phyloP scores from a whole-genome alignment of 2,888 invertebrate species.

The Ischnura elegans region DNA sequence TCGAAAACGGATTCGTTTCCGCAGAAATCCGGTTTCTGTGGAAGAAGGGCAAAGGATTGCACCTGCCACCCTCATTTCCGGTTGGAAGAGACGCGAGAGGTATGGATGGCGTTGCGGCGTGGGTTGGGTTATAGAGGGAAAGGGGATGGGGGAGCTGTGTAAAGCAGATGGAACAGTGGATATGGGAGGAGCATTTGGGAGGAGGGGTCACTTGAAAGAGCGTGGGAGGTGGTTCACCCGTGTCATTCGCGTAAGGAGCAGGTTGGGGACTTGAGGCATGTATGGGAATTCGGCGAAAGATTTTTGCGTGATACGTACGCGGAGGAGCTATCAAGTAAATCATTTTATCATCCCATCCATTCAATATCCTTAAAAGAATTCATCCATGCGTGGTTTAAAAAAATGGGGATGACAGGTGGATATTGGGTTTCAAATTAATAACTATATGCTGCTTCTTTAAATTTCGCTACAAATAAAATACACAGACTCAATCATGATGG shows the following conservation, averaged over 20 bases:
- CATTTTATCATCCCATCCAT: no score
- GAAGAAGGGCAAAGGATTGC: slow-evolving; percentile 54
- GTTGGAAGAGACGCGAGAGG: slow-evolving; percentile 34
- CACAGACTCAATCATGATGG: no score
- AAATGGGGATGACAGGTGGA: no score
- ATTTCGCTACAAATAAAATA: no score
- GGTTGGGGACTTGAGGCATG: neutral
- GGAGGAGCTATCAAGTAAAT: neutral
- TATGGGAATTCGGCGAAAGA: neutral
- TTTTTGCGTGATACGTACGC: neutral
- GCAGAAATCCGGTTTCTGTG: slow-evolving; percentile 48
- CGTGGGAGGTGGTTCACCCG: slow-evolving; percentile 48
- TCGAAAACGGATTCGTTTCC: slow-evolving; percentile 51
- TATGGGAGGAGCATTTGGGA: neutral
- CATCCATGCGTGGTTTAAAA: neutral
- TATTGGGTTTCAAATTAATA: no score
- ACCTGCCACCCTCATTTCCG: slow-evolving; percentile 52
- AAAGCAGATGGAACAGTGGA: neutral
- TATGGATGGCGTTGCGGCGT: neutral
- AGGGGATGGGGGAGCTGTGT: neutral
- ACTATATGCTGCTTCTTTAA: no score
- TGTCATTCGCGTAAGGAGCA: neutral
- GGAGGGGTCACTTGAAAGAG: neutral
- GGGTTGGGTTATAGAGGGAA: neutral
- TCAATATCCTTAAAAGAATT: neutral